Conservation (phyloP, 23 tunicate genomes). For the Halocynthia aurantium region DNA sequence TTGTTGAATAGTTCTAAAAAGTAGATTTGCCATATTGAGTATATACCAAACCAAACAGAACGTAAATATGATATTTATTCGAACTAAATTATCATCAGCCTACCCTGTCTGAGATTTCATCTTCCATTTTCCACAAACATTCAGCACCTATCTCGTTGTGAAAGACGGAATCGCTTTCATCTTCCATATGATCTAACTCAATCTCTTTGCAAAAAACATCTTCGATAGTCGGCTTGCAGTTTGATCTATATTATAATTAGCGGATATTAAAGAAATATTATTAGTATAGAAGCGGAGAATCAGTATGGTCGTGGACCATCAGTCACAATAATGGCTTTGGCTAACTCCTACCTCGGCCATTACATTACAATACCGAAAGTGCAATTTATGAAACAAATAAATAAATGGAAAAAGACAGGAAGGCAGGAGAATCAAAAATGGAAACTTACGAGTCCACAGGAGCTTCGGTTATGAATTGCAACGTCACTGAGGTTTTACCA, state of each 20-base stretch:
- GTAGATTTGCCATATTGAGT: no score
- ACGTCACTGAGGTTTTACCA: slow-evolving; percentile 59
- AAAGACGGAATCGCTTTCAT: background rate
- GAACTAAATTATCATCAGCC: no score
- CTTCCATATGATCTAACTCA: background rate
- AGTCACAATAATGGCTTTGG: no score
- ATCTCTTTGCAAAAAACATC: slow-evolving; percentile 9
- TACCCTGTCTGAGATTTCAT: no score
- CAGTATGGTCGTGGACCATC: no score
- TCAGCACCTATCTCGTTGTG: slow-evolving; percentile 6
- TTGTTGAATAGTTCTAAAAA: no score
- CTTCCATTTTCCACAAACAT: slow-evolving; percentile 19
- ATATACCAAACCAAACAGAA: no score
- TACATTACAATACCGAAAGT: background rate
- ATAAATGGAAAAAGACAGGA: background rate
- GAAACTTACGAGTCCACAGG: slow-evolving; percentile 55
- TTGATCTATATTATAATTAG: background rate
- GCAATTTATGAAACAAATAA: background rate
- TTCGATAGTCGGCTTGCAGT: slow-evolving; percentile 22
- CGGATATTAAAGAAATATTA: no score
- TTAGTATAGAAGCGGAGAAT: no score
- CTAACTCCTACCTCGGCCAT: background rate
- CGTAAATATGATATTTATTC: no score
- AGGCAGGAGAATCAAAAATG: background rate
- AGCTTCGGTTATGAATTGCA: slow-evolving; percentile 53